A percentile compares a stretch with the other conserved stretches of the same genome.
These are phyloP conservation scores for Acanthopagrus latus DNA, from an alignment of 2,797 vertebrate genomes.

Conservation along the genomic window DNA sequence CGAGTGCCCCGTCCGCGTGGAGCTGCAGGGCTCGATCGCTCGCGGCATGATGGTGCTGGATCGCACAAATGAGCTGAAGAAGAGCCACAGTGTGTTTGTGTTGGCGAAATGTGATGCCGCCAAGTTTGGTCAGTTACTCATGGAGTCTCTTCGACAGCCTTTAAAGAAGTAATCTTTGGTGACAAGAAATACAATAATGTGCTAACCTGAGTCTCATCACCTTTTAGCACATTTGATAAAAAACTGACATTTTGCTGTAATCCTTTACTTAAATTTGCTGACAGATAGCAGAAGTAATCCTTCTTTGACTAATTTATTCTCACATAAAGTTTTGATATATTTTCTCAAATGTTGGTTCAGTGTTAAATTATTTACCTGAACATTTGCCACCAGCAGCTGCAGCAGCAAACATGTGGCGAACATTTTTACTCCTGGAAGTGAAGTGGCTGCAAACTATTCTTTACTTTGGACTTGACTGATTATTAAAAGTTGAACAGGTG, in stretches of 20 bases:
- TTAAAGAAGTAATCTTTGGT: slow-evolving; percentile 11
- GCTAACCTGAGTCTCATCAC: not conserved
- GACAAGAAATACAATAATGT: not conserved
- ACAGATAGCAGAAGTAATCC: not conserved
- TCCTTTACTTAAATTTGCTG: not conserved
- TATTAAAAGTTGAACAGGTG: no score
- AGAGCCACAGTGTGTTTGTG: slow-evolving; percentile 77
- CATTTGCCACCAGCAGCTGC: no score
- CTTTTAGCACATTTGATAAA: not conserved
- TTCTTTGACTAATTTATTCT: not conserved
- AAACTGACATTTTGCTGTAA: not conserved
- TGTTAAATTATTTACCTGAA: no score
- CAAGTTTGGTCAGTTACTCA: slow-evolving; percentile 81
- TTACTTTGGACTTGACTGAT: no score
- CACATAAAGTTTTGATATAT: no score
- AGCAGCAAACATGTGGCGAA: no score
- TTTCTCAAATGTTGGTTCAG: no score
- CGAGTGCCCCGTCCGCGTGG: slow-evolving; percentile 80
- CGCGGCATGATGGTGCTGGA: slow-evolving; percentile 87
- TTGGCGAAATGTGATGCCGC: slow-evolving; percentile 78
- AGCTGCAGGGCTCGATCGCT: slow-evolving; percentile 79
- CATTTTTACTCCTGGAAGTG: no score
- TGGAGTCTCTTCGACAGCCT: slow-evolving; percentile 74
- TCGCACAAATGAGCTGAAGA: slow-evolving; percentile 70
- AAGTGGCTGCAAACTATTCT: no score